Evolutionary conservation across 2,797 vertebrate species (phyloP), one percentile per base, ranked within the genome.

Genomic region (Orientallactaga sibirica): DNA sequence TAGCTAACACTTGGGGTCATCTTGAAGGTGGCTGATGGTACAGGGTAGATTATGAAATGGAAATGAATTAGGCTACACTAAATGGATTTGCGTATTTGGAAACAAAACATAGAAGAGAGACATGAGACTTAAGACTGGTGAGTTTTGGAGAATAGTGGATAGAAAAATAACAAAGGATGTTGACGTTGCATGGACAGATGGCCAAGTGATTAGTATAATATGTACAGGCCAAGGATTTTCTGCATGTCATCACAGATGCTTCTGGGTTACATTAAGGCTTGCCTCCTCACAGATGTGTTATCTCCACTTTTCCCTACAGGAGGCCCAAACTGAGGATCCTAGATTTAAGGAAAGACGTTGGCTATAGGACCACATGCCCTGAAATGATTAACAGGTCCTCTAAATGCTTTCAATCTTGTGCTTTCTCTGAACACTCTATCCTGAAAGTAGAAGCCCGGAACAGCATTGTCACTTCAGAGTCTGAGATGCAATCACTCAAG

Each of bases 291-390:
- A 87, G 58, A 29, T 61, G 10, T 79, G 68, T 15, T 78, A 20
- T 95, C 43, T 92, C 16, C n/a, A 78, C 22, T 48, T 93, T 24
- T 91, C 22, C 55, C 29, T 84, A 80, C 68, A 96, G 95, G 19
- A 7, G 4, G 6, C 41, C 64, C 29, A 95, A 92, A 84, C 48
- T 90, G 82, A 95, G 83, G 92, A 71, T 94, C 77, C n/a, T 95
- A 67, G 92, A 88, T 94, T 90, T 94, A 80, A 92, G 90, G 24
- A 68, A 67, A 37, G 75, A 90, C n/a, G 41, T 12, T 4, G 74
- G 62, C 29, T 94, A 62, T 73, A n/a, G 16, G 64, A 90, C 33
- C 73, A 75, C 62, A 37, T 94, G 92, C 82, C 33, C 82, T 71
- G 29, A 76, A 2, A 14, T 75, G 33, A 66, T 15, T 7, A 52